Evolutionary conservation across 2,113 vertebrate genomes (phyloP), one percentile per base, ranked within the genome.

Genomic region (Corydoras maculifer): DNA sequence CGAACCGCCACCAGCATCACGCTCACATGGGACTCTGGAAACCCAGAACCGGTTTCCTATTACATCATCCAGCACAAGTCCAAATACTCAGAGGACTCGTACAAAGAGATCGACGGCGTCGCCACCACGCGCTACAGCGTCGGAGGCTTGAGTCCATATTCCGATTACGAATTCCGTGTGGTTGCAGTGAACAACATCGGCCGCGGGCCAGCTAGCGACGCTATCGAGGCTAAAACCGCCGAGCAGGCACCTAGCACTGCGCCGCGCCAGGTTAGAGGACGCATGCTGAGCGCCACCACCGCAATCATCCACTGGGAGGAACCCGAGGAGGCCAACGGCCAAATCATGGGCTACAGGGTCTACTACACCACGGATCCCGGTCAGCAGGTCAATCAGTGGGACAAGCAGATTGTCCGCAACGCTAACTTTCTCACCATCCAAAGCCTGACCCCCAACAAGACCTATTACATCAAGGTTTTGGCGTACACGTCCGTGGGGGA

Each of bases 101-200:
- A 93, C 83, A 98, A 99, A 80, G 97, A 99, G 88, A 98, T 99
- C 0, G 96, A 99, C 72, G 95, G 97, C 0, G 95, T 99, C 6
- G 96, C 96, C 32, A 99, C 97, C 55, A 99, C 97, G 0, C 93
- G 97, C 51, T 99, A 99, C 75, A 99, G 95, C 1, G 96, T 99
- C 7, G 97, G 96, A 3, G 97, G 97, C 32, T 90, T 99, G 55
- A 98, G 96, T 78, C 97, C 97, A 0, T 99, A 98, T 82, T 99
- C 97, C 0, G 97, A 99, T 76, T 99, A 99, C 18, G 96, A 99
- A 80, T 98, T 99, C 79, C 89, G 93, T 7, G 93, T 99, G 25
- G 90, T 98, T 75, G 97, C 94, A 2, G 93, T 99, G n/a, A 99
- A 99, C 84, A 99, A 98, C 80, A 98, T 99, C 4, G 97, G 96